A percentile compares a stretch with the other conserved stretches of the same genome.
phyloP scores from a whole-genome alignment of 2,113 vertebrate genomes.

The Merops nubicus region DNA sequence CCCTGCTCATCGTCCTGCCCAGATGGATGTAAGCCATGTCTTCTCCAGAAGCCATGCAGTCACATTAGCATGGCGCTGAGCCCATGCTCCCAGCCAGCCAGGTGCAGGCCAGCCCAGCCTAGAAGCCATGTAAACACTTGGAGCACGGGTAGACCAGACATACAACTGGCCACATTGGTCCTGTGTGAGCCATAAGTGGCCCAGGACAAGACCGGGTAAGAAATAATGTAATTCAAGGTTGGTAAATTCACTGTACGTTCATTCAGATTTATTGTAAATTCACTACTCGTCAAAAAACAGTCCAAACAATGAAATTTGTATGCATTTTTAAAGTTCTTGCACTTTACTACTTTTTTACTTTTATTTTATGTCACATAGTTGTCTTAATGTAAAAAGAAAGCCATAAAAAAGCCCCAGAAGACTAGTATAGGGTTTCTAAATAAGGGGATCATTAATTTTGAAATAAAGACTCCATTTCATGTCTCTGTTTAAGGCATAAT shows the following conservation, averaged over 20 bases:
- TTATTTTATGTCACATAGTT: slow-evolving; percentile 73
- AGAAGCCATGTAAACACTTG: not conserved
- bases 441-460: slow-evolving; percentile 67
- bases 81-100: not conserved
- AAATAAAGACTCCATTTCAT: slow-evolving; percentile 63
- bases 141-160: not conserved
- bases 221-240: not conserved
- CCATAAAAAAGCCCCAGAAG: slow-evolving; percentile 72
- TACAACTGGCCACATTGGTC: not conserved
- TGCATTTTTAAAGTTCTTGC: slow-evolving; percentile 69
- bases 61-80: not conserved
- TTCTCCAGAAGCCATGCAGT: not conserved
- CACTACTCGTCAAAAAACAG: slow-evolving; percentile 34
- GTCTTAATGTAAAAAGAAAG: slow-evolving; percentile 73
- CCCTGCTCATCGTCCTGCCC: not conserved
- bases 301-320: slow-evolving; percentile 61
- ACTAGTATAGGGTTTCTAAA: slow-evolving; percentile 59
- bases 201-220: not conserved
- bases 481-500: slow-evolving; percentile 62
- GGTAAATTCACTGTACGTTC: slow-evolving; percentile 43
- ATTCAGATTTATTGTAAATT: slow-evolving; percentile 50
- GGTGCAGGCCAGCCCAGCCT: not conserved
- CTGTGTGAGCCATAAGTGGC: not conserved
- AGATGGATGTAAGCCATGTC: not conserved
- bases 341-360: slow-evolving; percentile 68